Conservation (phyloP, 2,888 invertebrate genomes). For the Carterocephalus palaemon region DNA sequence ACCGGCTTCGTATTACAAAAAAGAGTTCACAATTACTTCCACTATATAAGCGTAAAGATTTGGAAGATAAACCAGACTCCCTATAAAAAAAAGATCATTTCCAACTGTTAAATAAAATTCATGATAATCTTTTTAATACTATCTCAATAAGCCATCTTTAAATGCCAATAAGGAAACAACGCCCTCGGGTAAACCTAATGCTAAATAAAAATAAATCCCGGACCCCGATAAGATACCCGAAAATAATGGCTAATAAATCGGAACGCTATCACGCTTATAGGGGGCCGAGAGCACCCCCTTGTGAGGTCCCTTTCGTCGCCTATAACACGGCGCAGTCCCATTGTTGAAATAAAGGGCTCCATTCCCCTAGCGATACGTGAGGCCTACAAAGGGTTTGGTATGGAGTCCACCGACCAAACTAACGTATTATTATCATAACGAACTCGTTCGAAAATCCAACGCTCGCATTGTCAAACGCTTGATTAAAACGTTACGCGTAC, state of each 20-base stretch:
- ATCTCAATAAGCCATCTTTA: constrained; percentile 1
- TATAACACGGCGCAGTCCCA: constrained; percentile 37
- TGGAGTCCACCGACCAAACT: constrained; percentile 38
- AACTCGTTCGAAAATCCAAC: constrained; percentile 50
- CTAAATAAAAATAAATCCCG: constrained; percentile 28
- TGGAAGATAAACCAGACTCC: too few relatives aligned
- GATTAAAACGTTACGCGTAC: constrained; percentile 53
- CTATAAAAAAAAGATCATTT: too few relatives aligned
- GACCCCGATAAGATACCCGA: constrained; percentile 32
- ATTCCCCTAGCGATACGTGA: constrained; percentile 57
- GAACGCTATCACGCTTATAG: constrained; percentile 41
- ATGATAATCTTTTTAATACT: constrained; percentile 1
- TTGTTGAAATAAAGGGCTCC: constrained; percentile 51
- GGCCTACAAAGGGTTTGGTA: constrained; percentile 59
- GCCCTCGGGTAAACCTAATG: constrained; percentile 21
- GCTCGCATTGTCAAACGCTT: constrained; percentile 37
- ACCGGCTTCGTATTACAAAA: constrained; percentile 1
- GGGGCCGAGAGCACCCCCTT: constrained; percentile 43
- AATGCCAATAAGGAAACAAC: constrained; percentile 21
- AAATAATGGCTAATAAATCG: constrained; percentile 40
- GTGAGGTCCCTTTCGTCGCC: constrained; percentile 38
- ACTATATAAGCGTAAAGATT: background rate
- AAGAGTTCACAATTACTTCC: background rate
- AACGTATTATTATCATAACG: constrained; percentile 42
- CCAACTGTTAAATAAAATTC: background rate